Base-by-base conservation (phyloP, 2,797 vertebrate species). In the Oryzias sinensis region DNA sequence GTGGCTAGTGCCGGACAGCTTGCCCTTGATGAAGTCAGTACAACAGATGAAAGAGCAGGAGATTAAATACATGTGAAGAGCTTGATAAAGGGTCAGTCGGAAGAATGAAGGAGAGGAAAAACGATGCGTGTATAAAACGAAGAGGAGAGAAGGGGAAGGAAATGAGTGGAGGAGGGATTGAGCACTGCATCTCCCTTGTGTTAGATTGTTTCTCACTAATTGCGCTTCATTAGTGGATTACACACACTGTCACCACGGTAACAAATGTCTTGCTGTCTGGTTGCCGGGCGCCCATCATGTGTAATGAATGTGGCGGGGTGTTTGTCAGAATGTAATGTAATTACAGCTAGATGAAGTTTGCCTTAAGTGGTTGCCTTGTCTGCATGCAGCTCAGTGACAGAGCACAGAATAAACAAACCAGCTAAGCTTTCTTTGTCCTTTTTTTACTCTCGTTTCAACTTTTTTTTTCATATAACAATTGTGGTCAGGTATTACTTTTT, bases 161-260 rank as follows among this genome's bases (percentile, higher is more conserved):
- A 71, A 65, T 29, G 65, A 70, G 69, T 60, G 63, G 70, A 64
- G 71, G 80, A 78, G 79, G 70, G 70, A 79, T 66, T 4, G 73
- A 74, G 80, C 41, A 43, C 56, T n/a, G 62, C 49, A 55, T 81
- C 49, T 78, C 62, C 76, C 79, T 83, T 80, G 77, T 90, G 88
- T 90, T 87, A 82, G 88, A 91, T 90, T 89, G 91, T 89, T 88
- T 90, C 86, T 87, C 69, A 53, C 65, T 91, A 81, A 88, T 80
- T 89, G 87, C 75, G 70, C 57, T 88, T 92, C 86, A 89, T 90
- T 88, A 89, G 86, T 68, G 85, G 89, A 91, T 92, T 91, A 90
- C 87, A 83, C 91, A 87, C 80, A 80, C 86, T 91, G 86, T 84
- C 89, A 89, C 86, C 76, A 74, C 66, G 76, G 87, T 90, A 89